phyloP scores from a whole-genome alignment of 2,797 vertebrate genomes.

The Pseudomugil gertrudae region DNA sequence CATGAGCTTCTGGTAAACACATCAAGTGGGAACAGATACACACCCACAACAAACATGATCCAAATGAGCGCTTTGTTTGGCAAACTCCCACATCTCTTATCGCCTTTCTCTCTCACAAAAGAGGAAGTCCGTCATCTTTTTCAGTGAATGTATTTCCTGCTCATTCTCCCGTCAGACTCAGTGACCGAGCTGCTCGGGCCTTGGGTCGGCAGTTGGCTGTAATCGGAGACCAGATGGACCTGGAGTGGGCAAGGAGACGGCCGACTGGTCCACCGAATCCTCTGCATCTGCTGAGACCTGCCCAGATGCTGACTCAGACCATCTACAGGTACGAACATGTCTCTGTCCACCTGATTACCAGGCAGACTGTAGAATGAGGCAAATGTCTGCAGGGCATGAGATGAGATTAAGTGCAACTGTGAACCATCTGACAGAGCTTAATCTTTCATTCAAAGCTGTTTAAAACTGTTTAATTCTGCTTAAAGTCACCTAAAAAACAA shows the following conservation, averaged over 20 bases:
- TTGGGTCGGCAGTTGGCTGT: constrained; percentile 87
- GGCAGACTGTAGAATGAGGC: too few species aligned
- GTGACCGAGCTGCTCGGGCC: constrained; percentile 68
- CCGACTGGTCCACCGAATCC: constrained; percentile 38
- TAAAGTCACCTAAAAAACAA: too few species aligned
- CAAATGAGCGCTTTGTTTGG: background rate
- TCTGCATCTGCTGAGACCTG: constrained; percentile 59
- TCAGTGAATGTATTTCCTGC: background rate
- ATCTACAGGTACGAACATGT: constrained; percentile 65
- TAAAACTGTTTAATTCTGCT: too few species aligned
- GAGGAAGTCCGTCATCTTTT: too few species aligned
- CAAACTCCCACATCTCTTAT: background rate
- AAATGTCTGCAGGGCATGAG: too few species aligned
- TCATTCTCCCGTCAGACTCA: constrained; percentile 41
- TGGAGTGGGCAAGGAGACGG: constrained; percentile 56
- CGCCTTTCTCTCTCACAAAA: background rate
- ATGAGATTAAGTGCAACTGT: too few species aligned
- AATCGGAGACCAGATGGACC: constrained; percentile 88
- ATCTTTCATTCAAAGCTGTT: too few species aligned
- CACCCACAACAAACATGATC: constrained; percentile 17
- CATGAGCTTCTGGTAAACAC: background rate
- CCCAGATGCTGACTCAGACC: constrained; percentile 63
- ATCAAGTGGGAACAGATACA: background rate
- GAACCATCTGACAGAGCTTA: too few species aligned
- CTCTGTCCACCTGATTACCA: too few species aligned